Conservation (phyloP, 2,888 invertebrate species). For the Acronicta psi region DNA sequence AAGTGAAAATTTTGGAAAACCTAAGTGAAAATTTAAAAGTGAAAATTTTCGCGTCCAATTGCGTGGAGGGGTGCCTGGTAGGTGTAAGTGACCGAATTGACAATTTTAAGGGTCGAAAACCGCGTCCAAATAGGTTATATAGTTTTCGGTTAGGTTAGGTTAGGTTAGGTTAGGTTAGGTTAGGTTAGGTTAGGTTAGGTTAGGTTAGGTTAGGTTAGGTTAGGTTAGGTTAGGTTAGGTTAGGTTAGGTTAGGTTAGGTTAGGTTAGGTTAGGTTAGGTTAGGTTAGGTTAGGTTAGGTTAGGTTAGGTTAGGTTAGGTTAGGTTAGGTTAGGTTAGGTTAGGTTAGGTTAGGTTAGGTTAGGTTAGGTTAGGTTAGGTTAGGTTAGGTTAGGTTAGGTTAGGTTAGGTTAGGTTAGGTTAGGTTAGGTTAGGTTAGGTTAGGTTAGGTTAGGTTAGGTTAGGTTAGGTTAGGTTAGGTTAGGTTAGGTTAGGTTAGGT, state of each 20-base stretch:
- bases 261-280: slow-evolving; percentile 4
- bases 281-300: slow-evolving; percentile 4
- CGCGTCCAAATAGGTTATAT: too few species aligned
- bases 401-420: slow-evolving; percentile 8
- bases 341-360: slow-evolving; percentile 4
- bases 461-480: slow-evolving; percentile 13
- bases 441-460: slow-evolving; percentile 12
- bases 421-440: slow-evolving; percentile 11
- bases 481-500: slow-evolving; percentile 13
- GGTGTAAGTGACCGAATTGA: too few species aligned
- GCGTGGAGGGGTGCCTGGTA: too few species aligned
- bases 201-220: slow-evolving; percentile 7
- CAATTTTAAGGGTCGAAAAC: too few species aligned
- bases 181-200: slow-evolving; percentile 7
- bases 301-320: slow-evolving; percentile 4
- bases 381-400: slow-evolving; percentile 4
- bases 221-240: slow-evolving; percentile 7
- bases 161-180: slow-evolving; percentile 7
- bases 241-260: slow-evolving; percentile 5
- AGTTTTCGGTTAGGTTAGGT: slow-evolving; percentile 2
- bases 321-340: slow-evolving; percentile 3
- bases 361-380: slow-evolving; percentile 3
- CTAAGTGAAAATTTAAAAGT: too few species aligned
- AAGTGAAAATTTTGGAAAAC: too few species aligned
- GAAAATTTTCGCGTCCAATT: too few species aligned